Conservation (phyloP, 1,140 invertebrate genomes). For the Epicauta chinensis region DNA sequence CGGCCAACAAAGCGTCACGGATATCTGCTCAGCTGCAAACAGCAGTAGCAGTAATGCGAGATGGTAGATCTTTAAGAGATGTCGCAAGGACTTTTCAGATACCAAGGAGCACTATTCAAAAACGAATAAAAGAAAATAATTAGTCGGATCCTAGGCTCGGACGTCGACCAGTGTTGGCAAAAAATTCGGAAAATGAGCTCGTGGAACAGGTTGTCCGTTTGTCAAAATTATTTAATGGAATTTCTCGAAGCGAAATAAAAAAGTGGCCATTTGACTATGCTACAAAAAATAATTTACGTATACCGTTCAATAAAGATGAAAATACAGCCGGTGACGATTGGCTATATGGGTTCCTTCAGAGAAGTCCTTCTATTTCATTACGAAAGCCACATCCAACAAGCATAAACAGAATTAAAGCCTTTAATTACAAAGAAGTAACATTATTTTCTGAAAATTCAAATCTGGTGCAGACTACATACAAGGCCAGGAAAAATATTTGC, state of each 20-base stretch:
- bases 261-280: background rate
- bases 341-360: background rate
- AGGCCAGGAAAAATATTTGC: constrained; percentile 43
- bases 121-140: background rate
- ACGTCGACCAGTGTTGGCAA: background rate
- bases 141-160: background rate
- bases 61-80: too few species aligned
- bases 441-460: constrained; percentile 12
- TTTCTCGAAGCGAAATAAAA: background rate
- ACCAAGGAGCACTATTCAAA: background rate
- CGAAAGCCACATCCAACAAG: constrained; percentile 2
- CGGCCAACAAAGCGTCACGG: too few species aligned
- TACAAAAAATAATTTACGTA: constrained; percentile 1
- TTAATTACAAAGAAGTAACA: constrained; percentile 2
- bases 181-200: background rate
- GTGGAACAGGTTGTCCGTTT: background rate
- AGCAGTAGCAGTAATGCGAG: too few species aligned
- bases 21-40: too few species aligned
- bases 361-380: constrained; percentile 5
- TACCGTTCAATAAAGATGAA: background rate
- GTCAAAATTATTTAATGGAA: constrained; percentile 1
- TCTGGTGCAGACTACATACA: constrained; percentile 41
- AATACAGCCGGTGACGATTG: background rate
- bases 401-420: constrained; percentile 1
- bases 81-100: background rate